phyloP scores from a whole-genome alignment of 2,888 invertebrate genomes.

The Brachynemurus nebulosus region DNA sequence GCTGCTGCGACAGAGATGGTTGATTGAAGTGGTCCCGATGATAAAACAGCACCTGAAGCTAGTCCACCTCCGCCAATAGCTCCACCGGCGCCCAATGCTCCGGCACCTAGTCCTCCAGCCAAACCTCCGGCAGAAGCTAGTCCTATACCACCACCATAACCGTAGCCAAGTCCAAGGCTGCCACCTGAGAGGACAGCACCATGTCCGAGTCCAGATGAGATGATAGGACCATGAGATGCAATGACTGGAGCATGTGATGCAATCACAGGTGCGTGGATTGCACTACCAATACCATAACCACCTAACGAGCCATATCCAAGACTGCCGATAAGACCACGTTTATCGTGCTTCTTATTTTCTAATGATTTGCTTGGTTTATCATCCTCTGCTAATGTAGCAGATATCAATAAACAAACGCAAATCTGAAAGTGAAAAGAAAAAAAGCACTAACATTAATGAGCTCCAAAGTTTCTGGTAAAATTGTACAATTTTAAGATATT shows the following conservation, averaged over 20 bases:
- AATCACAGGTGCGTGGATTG: not conserved
- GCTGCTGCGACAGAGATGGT: not conserved
- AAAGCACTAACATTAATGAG: not conserved
- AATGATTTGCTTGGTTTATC: not conserved
- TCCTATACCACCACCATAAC: not conserved
- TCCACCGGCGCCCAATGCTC: not conserved
- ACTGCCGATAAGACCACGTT: not conserved
- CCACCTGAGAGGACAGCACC: not conserved
- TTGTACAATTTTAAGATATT: not conserved
- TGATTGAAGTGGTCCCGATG: not conserved
- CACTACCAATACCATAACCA: conserved; percentile 6
- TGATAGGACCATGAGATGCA: not conserved
- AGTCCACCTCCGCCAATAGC: not conserved
- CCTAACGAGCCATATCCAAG: conserved; percentile 4
- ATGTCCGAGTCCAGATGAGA: not conserved
- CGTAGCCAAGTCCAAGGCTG: no score
- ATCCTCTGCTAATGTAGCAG: not conserved
- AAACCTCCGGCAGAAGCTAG: not conserved
- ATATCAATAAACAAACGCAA: conserved; percentile 5
- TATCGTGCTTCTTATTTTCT: not conserved
- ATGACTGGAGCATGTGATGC: not conserved
- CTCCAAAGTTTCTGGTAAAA: not conserved
- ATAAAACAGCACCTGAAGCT: not conserved
- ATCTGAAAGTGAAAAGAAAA: not conserved
- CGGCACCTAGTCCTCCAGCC: not conserved